phyloP scores from a whole-genome alignment of 2,797 vertebrate species.

The Crenuchus spilurus region DNA sequence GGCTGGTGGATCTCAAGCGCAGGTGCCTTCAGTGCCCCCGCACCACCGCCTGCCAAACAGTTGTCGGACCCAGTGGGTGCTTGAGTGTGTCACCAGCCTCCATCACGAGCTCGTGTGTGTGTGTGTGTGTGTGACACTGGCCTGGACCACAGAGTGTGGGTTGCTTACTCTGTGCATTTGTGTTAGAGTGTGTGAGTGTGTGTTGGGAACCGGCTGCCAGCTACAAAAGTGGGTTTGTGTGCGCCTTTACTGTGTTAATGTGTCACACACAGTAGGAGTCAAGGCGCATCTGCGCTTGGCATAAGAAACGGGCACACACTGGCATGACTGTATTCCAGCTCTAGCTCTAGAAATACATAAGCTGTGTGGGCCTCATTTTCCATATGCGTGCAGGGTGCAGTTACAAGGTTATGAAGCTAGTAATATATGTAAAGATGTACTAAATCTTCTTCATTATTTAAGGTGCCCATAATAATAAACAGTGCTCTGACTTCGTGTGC shows the following conservation, averaged over 20 bases:
- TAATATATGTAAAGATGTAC: not conserved
- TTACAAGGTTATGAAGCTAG: not conserved
- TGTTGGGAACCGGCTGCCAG: slow-evolving; percentile 16
- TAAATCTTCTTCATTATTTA: slow-evolving; percentile 11
- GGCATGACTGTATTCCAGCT: not conserved
- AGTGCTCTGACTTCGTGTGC: not conserved
- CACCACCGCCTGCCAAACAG: slow-evolving; percentile 70
- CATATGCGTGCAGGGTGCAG: not conserved
- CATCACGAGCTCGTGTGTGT: slow-evolving; percentile 43
- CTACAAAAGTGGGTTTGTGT: slow-evolving; percentile 43
- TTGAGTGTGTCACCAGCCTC: slow-evolving; percentile 63
- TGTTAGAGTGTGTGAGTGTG: slow-evolving; percentile 9
- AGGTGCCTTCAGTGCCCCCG: slow-evolving; percentile 54
- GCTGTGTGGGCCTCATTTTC: slow-evolving; percentile 4
- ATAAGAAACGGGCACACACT: slow-evolving; percentile 65
- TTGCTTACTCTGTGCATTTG: slow-evolving; percentile 10
- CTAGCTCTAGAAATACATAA: not conserved
- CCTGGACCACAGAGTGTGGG: slow-evolving; percentile 23
- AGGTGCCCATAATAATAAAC: slow-evolving; percentile 4
- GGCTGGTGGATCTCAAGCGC: slow-evolving; percentile 31
- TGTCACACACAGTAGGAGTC: slow-evolving; percentile 71
- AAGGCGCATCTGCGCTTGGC: slow-evolving; percentile 74
- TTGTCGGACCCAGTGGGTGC: slow-evolving; percentile 73
- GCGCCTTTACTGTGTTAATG: slow-evolving; percentile 69
- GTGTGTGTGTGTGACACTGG: slow-evolving; percentile 31